phyloP scores from a whole-genome alignment of 2,888 invertebrate genomes.

The Drosophila robusta region DNA sequence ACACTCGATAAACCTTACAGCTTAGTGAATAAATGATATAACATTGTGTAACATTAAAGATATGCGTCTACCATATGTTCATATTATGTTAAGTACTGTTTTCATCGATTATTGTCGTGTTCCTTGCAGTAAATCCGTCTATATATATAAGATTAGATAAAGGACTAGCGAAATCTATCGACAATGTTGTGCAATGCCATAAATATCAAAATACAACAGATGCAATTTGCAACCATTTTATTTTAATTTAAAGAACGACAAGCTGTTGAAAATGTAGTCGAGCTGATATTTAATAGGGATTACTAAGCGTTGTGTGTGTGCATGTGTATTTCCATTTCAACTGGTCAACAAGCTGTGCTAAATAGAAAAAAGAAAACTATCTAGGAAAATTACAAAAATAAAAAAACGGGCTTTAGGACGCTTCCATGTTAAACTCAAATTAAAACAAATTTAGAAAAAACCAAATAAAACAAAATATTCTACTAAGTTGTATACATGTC shows the following conservation, averaged over 20 bases:
- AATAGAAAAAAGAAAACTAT: constrained; percentile 6
- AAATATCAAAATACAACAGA: constrained; percentile 15
- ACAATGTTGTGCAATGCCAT: constrained; percentile 36
- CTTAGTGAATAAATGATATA: constrained; percentile 36
- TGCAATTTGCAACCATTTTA: constrained; percentile 16
- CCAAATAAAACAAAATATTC: constrained; percentile 14
- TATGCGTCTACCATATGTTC: constrained; percentile 56
- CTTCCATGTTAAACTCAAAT: constrained; percentile 45
- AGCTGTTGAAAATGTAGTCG: constrained; percentile 58
- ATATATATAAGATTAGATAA: constrained; percentile 71
- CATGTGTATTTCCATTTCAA: constrained; percentile 31
- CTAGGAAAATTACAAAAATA: constrained; percentile 6
- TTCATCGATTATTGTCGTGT: constrained; percentile 69
- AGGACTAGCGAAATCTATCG: constrained; percentile 7
- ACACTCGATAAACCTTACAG: constrained; percentile 24
- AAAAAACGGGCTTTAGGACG: constrained; percentile 27
- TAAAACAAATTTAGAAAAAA: constrained; percentile 8
- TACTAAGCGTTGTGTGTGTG: constrained; percentile 21
- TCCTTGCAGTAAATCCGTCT: constrained; percentile 83
- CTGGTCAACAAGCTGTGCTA: constrained; percentile 25
- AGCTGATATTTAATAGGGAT: constrained; percentile 23
- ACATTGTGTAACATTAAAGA: constrained; percentile 38
- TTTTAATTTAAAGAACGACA: constrained; percentile 20
- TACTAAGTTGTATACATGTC: constrained; percentile 30
- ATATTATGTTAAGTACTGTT: constrained; percentile 57